phyloP scores from a whole-genome alignment of 2,113 vertebrate species.

The Heteronetta atricapilla region DNA sequence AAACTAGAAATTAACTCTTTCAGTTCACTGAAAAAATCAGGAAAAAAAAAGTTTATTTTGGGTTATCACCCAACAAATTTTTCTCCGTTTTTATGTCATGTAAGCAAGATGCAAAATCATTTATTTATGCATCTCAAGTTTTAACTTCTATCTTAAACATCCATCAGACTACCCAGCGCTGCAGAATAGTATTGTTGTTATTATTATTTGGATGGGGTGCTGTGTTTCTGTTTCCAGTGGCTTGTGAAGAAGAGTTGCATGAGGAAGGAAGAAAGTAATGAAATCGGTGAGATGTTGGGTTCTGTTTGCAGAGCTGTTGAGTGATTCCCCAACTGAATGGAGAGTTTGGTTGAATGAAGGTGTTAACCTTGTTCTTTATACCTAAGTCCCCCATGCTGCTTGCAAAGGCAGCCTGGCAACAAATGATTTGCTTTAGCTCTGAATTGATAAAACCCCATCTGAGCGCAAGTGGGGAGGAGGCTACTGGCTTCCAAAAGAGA shows the following conservation, averaged over 20 bases:
- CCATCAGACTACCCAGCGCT: neutral
- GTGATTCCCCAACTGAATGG: neutral
- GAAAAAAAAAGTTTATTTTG: conserved; percentile 20
- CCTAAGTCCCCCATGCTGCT: neutral
- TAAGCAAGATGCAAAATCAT: conserved; percentile 13
- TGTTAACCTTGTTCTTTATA: conserved; percentile 24
- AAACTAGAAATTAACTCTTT: neutral
- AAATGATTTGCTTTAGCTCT: neutral
- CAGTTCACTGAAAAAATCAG: neutral
- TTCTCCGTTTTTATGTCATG: neutral
- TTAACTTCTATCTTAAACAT: conserved; percentile 33
- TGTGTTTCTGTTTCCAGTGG: neutral
- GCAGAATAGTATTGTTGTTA: neutral
- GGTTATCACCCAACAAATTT: neutral
- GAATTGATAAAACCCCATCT: neutral
- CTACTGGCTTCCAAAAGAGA: neutral
- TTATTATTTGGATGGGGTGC: neutral
- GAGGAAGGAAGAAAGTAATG: neutral
- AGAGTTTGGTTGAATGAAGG: conserved; percentile 24
- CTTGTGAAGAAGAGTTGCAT: neutral
- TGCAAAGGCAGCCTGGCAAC: neutral
- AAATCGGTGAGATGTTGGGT: neutral
- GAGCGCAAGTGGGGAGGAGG: conserved; percentile 18
- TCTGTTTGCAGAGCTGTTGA: neutral
- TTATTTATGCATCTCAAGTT: conserved; percentile 34